Conservation (phyloP, 1,140 invertebrate species). For the Procambarus clarkii region DNA sequence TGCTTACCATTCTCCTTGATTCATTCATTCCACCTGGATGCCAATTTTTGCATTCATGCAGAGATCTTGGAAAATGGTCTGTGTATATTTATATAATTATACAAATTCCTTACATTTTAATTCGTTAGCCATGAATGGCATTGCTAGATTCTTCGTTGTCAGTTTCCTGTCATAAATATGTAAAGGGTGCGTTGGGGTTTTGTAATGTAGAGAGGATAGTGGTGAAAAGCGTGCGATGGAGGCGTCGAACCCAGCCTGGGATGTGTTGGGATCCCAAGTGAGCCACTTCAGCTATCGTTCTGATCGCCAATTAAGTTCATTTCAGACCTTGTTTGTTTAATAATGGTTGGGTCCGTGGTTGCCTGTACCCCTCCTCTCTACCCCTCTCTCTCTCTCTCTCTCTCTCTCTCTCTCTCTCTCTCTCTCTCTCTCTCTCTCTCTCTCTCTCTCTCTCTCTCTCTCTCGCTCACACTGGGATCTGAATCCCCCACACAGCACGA, state of each 20-base stretch:
- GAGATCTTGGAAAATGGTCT: no score
- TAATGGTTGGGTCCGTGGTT: conserved; percentile 50
- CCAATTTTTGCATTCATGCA: no score
- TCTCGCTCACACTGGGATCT: no score
- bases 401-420: conserved; percentile 35
- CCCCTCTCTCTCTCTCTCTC: conserved; percentile 18
- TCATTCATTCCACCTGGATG: no score
- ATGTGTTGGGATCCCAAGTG: conserved; percentile 13
- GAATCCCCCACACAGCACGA: background rate
- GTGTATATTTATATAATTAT: no score
- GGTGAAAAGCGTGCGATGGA: background rate
- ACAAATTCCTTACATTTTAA: no score
- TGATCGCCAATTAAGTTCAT: conserved; percentile 70
- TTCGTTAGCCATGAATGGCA: conserved; percentile 44
- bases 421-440: conserved; percentile 16
- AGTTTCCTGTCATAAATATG: conserved; percentile 17
- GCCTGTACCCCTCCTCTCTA: conserved; percentile 31
- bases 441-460: conserved; percentile 19
- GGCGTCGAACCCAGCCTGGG: background rate
- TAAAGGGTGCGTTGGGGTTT: background rate
- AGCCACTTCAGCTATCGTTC: conserved; percentile 54
- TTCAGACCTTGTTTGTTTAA: conserved; percentile 63
- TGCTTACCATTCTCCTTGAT: no score
- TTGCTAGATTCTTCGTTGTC: conserved; percentile 50
- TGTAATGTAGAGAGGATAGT: conserved; percentile 29